Evolutionary conservation across 2,888 invertebrate species (phyloP).

Genomic region (Gisinianus flammeolus): DNA sequence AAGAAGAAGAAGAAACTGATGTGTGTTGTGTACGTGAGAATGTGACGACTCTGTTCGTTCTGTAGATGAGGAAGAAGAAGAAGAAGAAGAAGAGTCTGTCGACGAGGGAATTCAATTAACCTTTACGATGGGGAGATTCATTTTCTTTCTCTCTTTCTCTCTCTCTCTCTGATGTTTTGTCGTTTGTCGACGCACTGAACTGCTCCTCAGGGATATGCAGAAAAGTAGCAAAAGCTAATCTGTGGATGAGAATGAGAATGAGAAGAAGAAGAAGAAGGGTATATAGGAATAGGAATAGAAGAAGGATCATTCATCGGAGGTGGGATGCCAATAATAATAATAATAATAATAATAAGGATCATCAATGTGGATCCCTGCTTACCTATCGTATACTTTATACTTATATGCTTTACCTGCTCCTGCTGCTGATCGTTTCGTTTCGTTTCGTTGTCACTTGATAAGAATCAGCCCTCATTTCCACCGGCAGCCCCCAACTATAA

Average conservation of each 20-base stretch:
- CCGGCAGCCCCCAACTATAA: conserved; percentile 7
- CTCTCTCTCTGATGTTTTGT: too few species aligned
- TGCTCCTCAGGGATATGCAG: neutral
- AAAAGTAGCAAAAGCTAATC: conserved; percentile 1
- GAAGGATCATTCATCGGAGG: neutral
- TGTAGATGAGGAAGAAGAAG: too few species aligned
- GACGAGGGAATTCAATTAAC: conserved; percentile 33
- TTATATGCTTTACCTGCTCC: too few species aligned
- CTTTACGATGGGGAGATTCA: conserved; percentile 23
- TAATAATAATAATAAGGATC: conserved; percentile 14
- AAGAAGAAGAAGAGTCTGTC: too few species aligned
- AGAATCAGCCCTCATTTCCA: conserved; percentile 17
- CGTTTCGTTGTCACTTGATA: neutral
- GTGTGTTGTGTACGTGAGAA: neutral
- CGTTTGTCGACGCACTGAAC: too few species aligned
- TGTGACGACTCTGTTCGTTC: too few species aligned
- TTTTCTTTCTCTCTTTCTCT: too few species aligned
- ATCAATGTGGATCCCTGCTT: neutral
- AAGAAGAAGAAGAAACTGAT: neutral
- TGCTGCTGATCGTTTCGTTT: too few species aligned
- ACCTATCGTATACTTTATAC: too few species aligned
- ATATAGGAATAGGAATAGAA: too few species aligned
- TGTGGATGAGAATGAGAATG: too few species aligned
- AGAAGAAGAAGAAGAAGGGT: too few species aligned
- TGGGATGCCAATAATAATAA: neutral